Evolutionary conservation across 2,113 vertebrate genomes (phyloP).

Genomic region (Cebus imitator): DNA sequence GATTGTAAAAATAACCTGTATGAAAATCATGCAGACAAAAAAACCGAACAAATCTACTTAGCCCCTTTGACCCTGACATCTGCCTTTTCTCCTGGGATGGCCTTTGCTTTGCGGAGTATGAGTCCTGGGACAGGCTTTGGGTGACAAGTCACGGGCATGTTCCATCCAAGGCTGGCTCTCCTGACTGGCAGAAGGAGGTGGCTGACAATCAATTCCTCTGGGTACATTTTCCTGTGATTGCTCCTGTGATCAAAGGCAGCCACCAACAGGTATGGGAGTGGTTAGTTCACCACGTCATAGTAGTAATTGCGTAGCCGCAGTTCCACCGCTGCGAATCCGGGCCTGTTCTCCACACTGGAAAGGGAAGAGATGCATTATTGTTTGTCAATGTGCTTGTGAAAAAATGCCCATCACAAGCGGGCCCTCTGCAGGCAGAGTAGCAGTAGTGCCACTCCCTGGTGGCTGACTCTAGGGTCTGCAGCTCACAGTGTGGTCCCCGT

Average conservation of each 20-base stretch:
- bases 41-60: neutral
- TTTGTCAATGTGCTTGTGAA: accelerated
- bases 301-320: slow-evolving; percentile 93
- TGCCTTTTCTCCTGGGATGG: accelerated
- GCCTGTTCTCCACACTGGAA: slow-evolving; percentile 89
- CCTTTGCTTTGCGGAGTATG: neutral
- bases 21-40: neutral
- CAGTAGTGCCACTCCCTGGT: accelerated
- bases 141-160: neutral
- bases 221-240: neutral
- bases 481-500: neutral
- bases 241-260: neutral
- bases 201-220: neutral
- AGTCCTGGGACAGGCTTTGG: neutral
- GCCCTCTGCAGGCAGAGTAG: accelerated
- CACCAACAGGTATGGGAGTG: accelerated
- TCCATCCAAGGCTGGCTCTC: neutral
- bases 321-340: slow-evolving; percentile 90
- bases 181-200: neutral
- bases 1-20: neutral
- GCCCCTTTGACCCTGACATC: neutral
- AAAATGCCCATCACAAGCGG: accelerated
- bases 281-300: slow-evolving; percentile 93
- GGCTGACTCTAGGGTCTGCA: too few relatives aligned
- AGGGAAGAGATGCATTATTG: slow-evolving; percentile 2